Evolutionary conservation across 2,113 vertebrate genomes (phyloP).

Genomic region (Verasper variegatus): DNA sequence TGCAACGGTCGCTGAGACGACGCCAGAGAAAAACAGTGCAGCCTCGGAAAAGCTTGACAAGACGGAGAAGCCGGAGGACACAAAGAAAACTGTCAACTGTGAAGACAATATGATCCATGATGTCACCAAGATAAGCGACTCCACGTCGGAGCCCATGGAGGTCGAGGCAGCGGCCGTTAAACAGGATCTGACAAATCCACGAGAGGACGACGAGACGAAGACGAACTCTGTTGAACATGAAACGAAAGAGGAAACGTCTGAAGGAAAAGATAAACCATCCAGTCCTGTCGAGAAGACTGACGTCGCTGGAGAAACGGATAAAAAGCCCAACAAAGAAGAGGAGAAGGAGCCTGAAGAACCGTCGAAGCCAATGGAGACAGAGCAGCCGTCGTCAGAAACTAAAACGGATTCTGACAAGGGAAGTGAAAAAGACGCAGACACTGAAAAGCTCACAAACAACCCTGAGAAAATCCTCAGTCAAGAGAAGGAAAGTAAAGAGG

Average conservation of each 20-base stretch:
- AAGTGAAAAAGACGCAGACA: constrained; percentile 1
- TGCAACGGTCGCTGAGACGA: neutral
- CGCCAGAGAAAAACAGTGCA: neutral
- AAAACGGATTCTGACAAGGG: neutral
- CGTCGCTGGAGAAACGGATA: neutral
- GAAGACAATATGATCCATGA: neutral
- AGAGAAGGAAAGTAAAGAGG: constrained; percentile 13
- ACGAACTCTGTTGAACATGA: neutral
- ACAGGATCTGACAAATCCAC: constrained; percentile 25
- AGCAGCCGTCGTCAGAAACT: constrained; percentile 3
- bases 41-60: neutral
- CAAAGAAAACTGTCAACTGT: constrained; percentile 30
- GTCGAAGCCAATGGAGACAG: too few relatives aligned
- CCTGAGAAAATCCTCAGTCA: neutral
- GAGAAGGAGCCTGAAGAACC: constrained; percentile 20
- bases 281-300: neutral
- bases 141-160: neutral
- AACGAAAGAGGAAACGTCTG: constrained; percentile 2
- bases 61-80: constrained; percentile 1
- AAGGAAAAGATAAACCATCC: constrained; percentile 11
- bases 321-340: constrained; percentile 10
- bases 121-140: neutral
- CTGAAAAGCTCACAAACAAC: neutral
- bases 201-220: constrained; percentile 19
- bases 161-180: neutral